phyloP scores from a whole-genome alignment of 2,888 invertebrate genomes.

The Dasysyrphus tricinctus region DNA sequence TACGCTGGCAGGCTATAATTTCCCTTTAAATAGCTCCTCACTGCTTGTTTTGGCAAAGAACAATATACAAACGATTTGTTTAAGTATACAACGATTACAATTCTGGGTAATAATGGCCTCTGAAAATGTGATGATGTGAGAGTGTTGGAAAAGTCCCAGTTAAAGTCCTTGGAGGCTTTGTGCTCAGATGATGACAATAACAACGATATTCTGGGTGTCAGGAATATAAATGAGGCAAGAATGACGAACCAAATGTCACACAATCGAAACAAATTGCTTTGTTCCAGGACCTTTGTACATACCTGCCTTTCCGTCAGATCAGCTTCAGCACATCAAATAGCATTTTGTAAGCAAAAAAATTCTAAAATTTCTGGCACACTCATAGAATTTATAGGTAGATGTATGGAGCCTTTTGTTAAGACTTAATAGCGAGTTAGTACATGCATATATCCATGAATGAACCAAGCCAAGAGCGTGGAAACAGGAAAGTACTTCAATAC shows the following conservation, averaged over 20 bases:
- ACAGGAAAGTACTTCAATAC: neutral
- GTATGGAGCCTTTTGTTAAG: conserved; percentile 8
- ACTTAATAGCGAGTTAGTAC: conserved; percentile 8
- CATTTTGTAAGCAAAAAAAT: neutral
- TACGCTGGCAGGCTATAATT: neutral
- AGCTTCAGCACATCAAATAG: conserved; percentile 14
- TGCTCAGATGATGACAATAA: conserved; percentile 3
- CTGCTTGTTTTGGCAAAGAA: conserved; percentile 51
- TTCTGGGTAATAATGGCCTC: conserved; percentile 27
- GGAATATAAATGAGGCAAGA: conserved; percentile 52
- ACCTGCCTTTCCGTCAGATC: conserved; percentile 19
- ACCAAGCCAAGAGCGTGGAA: neutral
- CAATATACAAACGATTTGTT: conserved; percentile 52
- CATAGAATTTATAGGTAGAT: neutral
- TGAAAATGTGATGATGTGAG: conserved; percentile 6
- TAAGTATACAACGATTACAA: conserved; percentile 10
- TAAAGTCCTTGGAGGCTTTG: neutral
- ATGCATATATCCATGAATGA: conserved; percentile 11
- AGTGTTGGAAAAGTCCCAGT: conserved; percentile 2
- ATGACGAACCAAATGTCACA: conserved; percentile 49
- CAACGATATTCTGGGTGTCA: conserved; percentile 19
- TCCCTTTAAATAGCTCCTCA: neutral
- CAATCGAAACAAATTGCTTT: conserved; percentile 58
- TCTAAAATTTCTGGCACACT: conserved; percentile 1
- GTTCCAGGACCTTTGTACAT: conserved; percentile 10